Conservation (phyloP, 2,797 vertebrate species). For the Rhinatrema bivittatum region DNA sequence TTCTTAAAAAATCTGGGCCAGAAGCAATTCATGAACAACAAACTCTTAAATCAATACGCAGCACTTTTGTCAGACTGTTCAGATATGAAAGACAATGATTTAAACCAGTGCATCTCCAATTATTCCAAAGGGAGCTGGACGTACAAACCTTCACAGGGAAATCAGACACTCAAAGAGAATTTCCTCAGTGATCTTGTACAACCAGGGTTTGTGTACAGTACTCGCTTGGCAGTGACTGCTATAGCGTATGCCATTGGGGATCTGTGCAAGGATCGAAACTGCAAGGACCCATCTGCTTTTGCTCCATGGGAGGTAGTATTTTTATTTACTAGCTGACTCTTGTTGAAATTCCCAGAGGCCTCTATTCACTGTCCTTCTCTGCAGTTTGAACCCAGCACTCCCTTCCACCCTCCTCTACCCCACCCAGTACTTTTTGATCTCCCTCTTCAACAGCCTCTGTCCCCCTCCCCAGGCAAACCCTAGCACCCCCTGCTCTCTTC, state of each 20-base stretch:
- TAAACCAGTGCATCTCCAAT: constrained; percentile 50
- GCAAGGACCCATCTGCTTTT: constrained; percentile 53
- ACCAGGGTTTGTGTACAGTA: constrained; percentile 50
- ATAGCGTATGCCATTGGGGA: constrained; percentile 62
- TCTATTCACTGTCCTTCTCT: no score
- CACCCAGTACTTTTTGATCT: no score
- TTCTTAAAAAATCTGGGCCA: constrained; percentile 56
- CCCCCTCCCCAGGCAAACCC: no score
- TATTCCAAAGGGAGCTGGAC: constrained; percentile 29
- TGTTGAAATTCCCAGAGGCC: no score
- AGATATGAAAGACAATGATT: constrained; percentile 33
- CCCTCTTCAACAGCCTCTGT: no score
- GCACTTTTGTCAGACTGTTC: constrained; percentile 42
- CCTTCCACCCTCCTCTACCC: no score
- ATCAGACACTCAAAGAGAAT: constrained; percentile 34
- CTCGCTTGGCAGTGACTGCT: constrained; percentile 69
- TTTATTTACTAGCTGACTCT: no score
- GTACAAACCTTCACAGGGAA: constrained; percentile 4
- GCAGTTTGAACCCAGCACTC: no score
- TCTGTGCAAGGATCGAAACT: constrained; percentile 56
- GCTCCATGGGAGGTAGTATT: constrained; percentile 76
- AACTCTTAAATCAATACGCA: constrained; percentile 50
- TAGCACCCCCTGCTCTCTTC: no score
- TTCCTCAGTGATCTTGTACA: constrained; percentile 43
- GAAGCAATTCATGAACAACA: constrained; percentile 41